Evolutionary conservation across 2,113 vertebrate genomes (phyloP).

Genomic region (Thamnaconus septentrionalis): DNA sequence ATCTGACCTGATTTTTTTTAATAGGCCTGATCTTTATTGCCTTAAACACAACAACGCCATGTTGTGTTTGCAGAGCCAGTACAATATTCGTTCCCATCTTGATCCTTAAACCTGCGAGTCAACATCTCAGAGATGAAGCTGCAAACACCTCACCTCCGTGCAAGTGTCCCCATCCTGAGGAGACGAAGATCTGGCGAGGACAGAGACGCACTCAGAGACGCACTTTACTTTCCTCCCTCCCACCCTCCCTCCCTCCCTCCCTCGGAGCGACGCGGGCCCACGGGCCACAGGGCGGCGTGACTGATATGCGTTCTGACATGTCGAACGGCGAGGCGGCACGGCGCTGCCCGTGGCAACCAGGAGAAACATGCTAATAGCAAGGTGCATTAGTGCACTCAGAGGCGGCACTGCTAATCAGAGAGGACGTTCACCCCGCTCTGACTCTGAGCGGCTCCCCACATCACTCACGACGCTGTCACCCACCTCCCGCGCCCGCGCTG

Average conservation of each 20-base stretch:
- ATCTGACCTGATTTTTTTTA: no score
- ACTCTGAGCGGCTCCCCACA: constrained; percentile 34
- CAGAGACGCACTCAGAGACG: constrained; percentile 41
- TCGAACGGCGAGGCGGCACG: constrained; percentile 46
- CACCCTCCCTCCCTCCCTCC: constrained; percentile 22
- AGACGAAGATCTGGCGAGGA: constrained; percentile 48
- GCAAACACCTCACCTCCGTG: constrained; percentile 14
- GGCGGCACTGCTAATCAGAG: constrained; percentile 62
- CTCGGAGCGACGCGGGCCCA: constrained; percentile 29
- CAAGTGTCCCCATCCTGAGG: constrained; percentile 33
- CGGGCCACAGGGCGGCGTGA: constrained; percentile 53
- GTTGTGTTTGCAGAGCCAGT: no score
- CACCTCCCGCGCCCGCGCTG: constrained; percentile 3
- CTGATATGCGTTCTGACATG: constrained; percentile 73
- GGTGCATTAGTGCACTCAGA: constrained; percentile 76
- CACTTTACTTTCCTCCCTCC: constrained; percentile 40
- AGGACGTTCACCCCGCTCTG: constrained; percentile 57
- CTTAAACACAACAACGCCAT: no score
- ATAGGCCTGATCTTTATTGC: no score
- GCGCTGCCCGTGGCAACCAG: constrained; percentile 74
- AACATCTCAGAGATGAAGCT: constrained; percentile 8
- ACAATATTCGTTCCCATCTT: no score
- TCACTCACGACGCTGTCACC: constrained; percentile 19
- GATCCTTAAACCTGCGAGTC: background rate
- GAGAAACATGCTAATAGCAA: constrained; percentile 77